Evolutionary conservation across 1,140 invertebrate species (phyloP).

Genomic region (Bombus haemorrhoidalis): DNA sequence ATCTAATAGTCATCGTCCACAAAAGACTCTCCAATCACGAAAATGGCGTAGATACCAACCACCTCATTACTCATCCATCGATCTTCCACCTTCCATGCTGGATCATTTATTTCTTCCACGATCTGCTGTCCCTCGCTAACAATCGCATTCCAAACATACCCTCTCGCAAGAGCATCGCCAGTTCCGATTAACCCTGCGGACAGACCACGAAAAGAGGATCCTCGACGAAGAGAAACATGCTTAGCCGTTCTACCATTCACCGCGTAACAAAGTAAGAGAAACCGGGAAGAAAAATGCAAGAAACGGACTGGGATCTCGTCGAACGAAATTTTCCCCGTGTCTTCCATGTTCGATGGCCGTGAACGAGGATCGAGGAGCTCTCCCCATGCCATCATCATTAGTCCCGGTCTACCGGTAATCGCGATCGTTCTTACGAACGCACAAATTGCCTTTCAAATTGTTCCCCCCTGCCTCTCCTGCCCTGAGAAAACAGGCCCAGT

Average conservation of each 20-base stretch:
- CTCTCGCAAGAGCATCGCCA: constrained; percentile 24
- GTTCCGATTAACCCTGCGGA: constrained; percentile 27
- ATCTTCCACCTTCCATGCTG: neutral
- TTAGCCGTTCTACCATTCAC: neutral
- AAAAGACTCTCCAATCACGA: neutral
- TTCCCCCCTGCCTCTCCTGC: neutral
- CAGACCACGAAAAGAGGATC: neutral
- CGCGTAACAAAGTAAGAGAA: neutral
- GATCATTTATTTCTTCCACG: constrained; percentile 47
- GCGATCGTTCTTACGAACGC: constrained; percentile 71
- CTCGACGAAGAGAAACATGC: neutral
- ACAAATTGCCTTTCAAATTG: constrained; percentile 74
- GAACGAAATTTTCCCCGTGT: constrained; percentile 58
- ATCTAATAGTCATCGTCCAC: neutral
- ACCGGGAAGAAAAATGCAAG: constrained; percentile 12
- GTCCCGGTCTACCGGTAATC: constrained; percentile 69
- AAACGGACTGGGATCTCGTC: constrained; percentile 47
- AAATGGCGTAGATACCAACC: neutral
- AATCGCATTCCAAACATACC: constrained; percentile 29
- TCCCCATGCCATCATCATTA: constrained; percentile 69
- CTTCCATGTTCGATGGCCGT: constrained; percentile 52
- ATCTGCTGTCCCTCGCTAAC: neutral
- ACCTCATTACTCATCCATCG: neutral
- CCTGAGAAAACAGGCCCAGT: constrained; percentile 63
- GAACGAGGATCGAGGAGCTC: constrained; percentile 32